Base-by-base conservation (phyloP, 2,113 vertebrate species). In the Ahaetulla prasina region DNA sequence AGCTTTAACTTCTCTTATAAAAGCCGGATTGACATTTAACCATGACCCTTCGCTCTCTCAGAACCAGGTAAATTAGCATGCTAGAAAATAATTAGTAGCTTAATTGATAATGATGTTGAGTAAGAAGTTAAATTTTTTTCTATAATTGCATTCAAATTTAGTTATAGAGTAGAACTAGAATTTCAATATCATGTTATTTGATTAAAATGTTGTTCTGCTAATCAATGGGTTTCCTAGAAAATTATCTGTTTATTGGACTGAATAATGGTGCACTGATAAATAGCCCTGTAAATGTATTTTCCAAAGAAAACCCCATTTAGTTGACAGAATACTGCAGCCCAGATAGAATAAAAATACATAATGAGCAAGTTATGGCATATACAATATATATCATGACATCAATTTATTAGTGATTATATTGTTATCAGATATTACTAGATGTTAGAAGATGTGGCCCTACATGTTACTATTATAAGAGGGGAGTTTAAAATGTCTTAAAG, bases 1-100 rank as follows among this genome's bases (percentile, higher is more conserved):
- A 97, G 99, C 99, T 47, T 96, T 99, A 97, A 99, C 99, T 2
- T 98, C 99, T 12, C 98, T 99, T 47, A 99, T 99, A 95, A 99
- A 99, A 98, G 98, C 99, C 2, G 99, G 99, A 57, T 97, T 99
- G 91, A 98, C 98, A 50, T 99, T 98, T 97, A 99, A 97, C 94
- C 99, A 99, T 16, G 98, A 99, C 88, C 99, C 99, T 94, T 98
- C 98, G 0, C 98, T 99, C 92, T 97, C 98, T 92, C 98, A 99
- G 91, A 99, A 99, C 96, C 99, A 99, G 99, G 99, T 99, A 97
- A 94, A 96, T n/a, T 91, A 92, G 87, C 12, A 25, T 91, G 94
- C 94, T 94, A 43, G 45, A 84, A 90, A 55, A 94, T 11, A 47
- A 94, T 60, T 45, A 85, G 11, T 55, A 27, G n/a, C 2, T 43